These are phyloP conservation scores for Lithosia quadra DNA, from an alignment of 2,888 invertebrate species.

Conservation along the genomic window DNA sequence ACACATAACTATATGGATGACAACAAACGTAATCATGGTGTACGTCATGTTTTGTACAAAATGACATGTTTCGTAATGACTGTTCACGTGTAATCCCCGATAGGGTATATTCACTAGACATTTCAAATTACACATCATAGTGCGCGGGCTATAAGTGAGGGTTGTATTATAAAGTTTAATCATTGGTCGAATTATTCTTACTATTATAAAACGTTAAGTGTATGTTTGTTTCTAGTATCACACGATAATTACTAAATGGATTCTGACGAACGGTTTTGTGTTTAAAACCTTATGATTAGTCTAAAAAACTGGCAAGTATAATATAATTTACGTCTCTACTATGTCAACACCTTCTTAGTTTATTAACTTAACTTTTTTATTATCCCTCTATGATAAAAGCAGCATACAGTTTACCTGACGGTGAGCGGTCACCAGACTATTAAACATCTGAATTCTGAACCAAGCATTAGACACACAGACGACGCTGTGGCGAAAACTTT, in stretches of 20 bases:
- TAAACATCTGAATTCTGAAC: no score
- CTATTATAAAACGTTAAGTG: not conserved
- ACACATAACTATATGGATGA: constrained; percentile 5
- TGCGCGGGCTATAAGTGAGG: constrained; percentile 28
- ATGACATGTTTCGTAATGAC: constrained; percentile 65
- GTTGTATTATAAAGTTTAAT: constrained; percentile 29
- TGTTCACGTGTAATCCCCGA: constrained; percentile 44
- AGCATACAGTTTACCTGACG: no score
- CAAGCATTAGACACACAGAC: no score
- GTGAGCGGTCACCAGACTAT: no score
- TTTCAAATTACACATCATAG: constrained; percentile 46
- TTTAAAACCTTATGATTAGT: not conserved
- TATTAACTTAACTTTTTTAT: not conserved
- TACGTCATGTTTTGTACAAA: constrained; percentile 63
- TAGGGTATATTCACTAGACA: constrained; percentile 39
- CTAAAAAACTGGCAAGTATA: not conserved
- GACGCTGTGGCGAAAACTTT: no score
- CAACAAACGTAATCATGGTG: constrained; percentile 63
- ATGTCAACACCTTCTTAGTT: not conserved
- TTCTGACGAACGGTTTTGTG: not conserved
- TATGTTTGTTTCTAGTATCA: not conserved
- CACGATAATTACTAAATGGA: not conserved
- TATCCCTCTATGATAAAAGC: no score
- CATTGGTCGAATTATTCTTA: not conserved
- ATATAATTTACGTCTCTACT: not conserved